Conservation (phyloP, 2,888 invertebrate genomes). For the Melinaea menophilus region DNA sequence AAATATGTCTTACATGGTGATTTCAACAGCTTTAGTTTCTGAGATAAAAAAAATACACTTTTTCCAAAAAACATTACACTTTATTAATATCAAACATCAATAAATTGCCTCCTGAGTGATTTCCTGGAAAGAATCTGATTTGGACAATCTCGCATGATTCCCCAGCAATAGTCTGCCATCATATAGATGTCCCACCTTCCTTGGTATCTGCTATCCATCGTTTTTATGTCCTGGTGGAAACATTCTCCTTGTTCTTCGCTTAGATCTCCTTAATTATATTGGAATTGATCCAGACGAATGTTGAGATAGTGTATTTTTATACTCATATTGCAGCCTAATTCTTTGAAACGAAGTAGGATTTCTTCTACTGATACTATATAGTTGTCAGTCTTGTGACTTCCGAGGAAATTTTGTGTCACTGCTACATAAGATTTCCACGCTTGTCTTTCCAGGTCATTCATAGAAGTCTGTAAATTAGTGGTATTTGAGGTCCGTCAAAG, state of each 20-base stretch:
- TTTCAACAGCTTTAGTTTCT: too few relatives aligned
- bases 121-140: constrained; percentile 16
- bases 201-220: constrained; percentile 16
- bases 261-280: constrained; percentile 16
- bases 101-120: constrained; percentile 15
- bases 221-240: constrained; percentile 9
- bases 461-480: background rate
- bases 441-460: background rate
- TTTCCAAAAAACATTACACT: too few relatives aligned
- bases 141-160: constrained; percentile 17
- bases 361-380: background rate
- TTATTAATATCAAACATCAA: too few relatives aligned
- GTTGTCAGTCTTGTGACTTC: background rate
- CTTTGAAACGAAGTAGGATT: background rate
- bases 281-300: background rate
- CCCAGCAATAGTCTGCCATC: constrained; percentile 21
- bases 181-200: constrained; percentile 14
- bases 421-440: background rate
- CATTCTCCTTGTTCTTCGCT: constrained; percentile 12
- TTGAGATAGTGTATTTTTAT: background rate
- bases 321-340: background rate
- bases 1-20: too few relatives aligned
- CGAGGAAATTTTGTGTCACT: background rate
- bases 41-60: too few relatives aligned
- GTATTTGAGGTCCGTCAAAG: background rate